Base-by-base conservation (phyloP, 2,113 vertebrate genomes). In the Caretta caretta region DNA sequence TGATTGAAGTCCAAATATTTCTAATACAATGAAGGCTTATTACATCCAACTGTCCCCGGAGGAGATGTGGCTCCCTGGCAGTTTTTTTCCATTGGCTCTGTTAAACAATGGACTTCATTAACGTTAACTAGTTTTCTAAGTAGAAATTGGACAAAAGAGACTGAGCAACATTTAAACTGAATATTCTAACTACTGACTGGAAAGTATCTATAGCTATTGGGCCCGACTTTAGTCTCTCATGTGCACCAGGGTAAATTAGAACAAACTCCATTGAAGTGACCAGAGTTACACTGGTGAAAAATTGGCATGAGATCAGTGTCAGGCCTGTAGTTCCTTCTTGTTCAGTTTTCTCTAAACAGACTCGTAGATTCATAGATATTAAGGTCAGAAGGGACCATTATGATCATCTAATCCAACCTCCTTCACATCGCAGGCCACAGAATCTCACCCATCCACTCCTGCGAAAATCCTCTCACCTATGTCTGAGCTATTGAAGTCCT, bases 1-100 rank as follows among this genome's bases (percentile, higher is more conserved):
- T 76, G 78, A 92, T 89, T 72, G 50, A 94, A 93, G 87, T 7
- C 51, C 62, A 31, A 88, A 80, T 82, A 93, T 89, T 96, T 96
- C 54, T 78, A 86, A 46, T 24, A 25, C 42, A 86, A 69, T 42
- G 62, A 89, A 72, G 80, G 50, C 49, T 87, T 51, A 62, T 93
- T 56, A 83, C 95, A 89, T 49, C 54, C 86, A 29, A 19, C 11
- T 89, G 1, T 56, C 86, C 46, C 90, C 57, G 80, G 12, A 48
- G 82, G 90, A 95, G 91, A 90, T 53, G 0, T 5, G 65, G 19
- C 27, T 79, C 46, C 87, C 81, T 27, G 76, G 80, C 86, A 10
- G 57, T 59, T 87, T 84, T 65, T 92, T 84, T 35, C 81, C 69
- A 84, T 72, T 82, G 75, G 3, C 13, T 17, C 10, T 29, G 5